Evolutionary conservation across 2,113 vertebrate species (phyloP), one percentile per base, ranked within the genome.

Genomic region (Danio rerio): DNA sequence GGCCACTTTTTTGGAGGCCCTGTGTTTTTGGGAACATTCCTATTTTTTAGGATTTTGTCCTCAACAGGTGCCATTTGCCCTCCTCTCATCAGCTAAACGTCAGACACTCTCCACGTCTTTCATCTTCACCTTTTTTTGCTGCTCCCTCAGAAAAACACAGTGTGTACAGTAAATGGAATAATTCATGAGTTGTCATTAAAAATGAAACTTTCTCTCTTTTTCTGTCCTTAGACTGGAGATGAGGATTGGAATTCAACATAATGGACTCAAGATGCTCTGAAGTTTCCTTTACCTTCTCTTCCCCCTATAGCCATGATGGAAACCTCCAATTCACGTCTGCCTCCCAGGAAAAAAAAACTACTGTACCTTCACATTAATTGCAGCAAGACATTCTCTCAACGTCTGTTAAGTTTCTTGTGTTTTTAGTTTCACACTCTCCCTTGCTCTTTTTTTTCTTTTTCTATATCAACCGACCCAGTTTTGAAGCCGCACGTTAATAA

Each of bases 101-200:
- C 83, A 43, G 55, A 52, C 88, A 85, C 89, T 94, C 94, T 94
- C 95, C 87, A 94, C 93, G 92, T 94, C 95, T 95, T 96, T 96
- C 95, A 93, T 94, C 91, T 95, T 90, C 95, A 96, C 95, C 96
- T 98, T 96, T 96, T 96, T 96, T 94, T 94, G 95, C 94, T 95
- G 95, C 94, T 95, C 95, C 96, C 96, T 96, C 97, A 96, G 96
- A 97, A 98, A 59, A 96, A 94, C 94, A 94, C 91, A 92, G 95
- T 96, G 94, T 96, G 95, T 95, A 98, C 96, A 97, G 96, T 97
- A 98, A 99, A 98, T 96, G 90, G 97, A 99, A 99, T 99, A 96
- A 98, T 99, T 99, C 95, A 99, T 99, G 96, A 96, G 93, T 94
- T 94, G 95, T 95, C 97, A 98, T 98, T 98, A 99, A 99, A 98